These are phyloP conservation scores for Morelia viridis DNA, from an alignment of 2,797 vertebrate species.

Conservation along the genomic window DNA sequence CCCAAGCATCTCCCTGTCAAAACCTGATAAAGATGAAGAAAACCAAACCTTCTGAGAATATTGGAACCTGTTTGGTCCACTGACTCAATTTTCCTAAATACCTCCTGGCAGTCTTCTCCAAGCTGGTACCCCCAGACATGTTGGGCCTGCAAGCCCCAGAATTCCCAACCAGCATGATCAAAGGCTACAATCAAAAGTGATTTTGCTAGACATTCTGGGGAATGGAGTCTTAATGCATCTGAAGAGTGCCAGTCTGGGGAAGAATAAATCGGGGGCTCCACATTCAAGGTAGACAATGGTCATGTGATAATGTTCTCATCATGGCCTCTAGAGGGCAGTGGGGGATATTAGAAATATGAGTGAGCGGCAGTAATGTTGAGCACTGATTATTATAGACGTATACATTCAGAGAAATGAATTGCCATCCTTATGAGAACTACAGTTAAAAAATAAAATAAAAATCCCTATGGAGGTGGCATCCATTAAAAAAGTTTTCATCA, in stretches of 20 bases:
- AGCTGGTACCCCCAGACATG: not conserved
- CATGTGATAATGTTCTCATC: not conserved
- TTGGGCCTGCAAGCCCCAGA: not conserved
- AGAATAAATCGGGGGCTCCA: not conserved
- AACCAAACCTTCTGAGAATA: not conserved
- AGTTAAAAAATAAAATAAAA: not conserved
- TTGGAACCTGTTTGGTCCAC: not conserved
- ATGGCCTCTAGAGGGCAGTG: not conserved
- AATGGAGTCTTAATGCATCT: not conserved
- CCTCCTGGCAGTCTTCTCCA: not conserved
- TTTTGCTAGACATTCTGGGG: not conserved
- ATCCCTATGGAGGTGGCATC: not conserved
- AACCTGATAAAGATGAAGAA: not conserved
- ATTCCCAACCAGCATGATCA: not conserved
- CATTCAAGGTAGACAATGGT: not conserved
- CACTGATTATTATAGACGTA: not conserved
- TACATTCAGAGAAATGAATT: not conserved
- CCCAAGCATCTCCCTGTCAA: not conserved
- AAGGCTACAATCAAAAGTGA: not conserved
- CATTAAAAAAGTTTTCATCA: not conserved
- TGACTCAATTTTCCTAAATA: not conserved
- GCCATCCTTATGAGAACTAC: not conserved
- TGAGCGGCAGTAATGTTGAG: not conserved
- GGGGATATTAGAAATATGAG: not conserved
- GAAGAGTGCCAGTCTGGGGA: not conserved